Evolutionary conservation across 64 coral and sea anemone species (phyloP).

Genomic region (Dendronephthya gigantea): DNA sequence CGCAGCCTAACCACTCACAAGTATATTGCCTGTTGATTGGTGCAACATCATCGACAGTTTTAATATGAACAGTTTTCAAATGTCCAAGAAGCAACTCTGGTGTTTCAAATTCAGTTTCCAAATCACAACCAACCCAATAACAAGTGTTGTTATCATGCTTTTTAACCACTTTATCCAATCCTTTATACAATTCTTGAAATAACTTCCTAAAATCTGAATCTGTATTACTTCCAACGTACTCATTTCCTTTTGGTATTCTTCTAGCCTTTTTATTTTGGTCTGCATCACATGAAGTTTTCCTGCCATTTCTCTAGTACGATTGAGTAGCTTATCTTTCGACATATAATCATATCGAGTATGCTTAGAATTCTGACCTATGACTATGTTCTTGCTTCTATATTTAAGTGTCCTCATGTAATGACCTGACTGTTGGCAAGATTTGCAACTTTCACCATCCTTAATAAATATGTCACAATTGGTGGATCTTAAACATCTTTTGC

Average conservation of each 20-base stretch:
- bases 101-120: not conserved
- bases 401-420: slow-evolving; percentile 9
- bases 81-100: not conserved
- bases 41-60: not conserved
- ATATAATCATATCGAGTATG: slow-evolving; percentile 10
- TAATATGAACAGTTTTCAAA: not conserved
- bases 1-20: slow-evolving; percentile 2
- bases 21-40: not conserved
- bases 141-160: not conserved
- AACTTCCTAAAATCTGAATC: not conserved
- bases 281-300: slow-evolving; percentile 7
- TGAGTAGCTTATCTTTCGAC: not conserved
- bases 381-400: not conserved
- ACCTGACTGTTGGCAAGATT: not conserved
- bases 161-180: not conserved
- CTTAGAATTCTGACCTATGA: not conserved
- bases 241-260: slow-evolving; percentile 18
- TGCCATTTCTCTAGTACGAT: slow-evolving; percentile 6
- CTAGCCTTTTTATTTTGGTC: slow-evolving; percentile 8
- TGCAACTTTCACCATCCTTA: not conserved
- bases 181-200: not conserved
- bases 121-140: not conserved
- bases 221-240: not conserved
- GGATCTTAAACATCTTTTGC: too few relatives aligned
- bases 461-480: not conserved